Evolutionary conservation across 2,113 vertebrate species (phyloP).

Genomic region (Psammodynastes pulverulentus): DNA sequence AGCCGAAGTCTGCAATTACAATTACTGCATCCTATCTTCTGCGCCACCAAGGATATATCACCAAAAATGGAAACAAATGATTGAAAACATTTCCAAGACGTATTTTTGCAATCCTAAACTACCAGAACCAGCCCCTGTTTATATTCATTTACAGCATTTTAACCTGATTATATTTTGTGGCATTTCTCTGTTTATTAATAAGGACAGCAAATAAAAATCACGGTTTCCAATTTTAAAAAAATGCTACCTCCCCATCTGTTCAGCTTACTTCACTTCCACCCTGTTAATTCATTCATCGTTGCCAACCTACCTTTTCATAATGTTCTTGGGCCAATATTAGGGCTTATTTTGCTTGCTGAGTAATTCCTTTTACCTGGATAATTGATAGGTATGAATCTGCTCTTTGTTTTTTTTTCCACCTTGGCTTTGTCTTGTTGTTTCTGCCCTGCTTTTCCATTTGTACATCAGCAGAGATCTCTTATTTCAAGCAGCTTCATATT

Average conservation of each 20-base stretch:
- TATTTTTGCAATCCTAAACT: neutral
- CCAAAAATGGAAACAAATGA: neutral
- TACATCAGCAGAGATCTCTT: constrained; percentile 56
- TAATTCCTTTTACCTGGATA: constrained; percentile 49
- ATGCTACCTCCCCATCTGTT: constrained; percentile 40
- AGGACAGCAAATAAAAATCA: neutral
- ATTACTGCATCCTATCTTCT: too few relatives aligned
- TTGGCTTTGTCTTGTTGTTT: constrained; percentile 51
- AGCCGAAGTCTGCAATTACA: too few relatives aligned
- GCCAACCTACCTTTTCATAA: constrained; percentile 46
- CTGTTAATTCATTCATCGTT: constrained; percentile 38
- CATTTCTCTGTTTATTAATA: neutral
- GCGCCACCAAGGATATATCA: too few relatives aligned
- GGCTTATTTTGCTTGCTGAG: constrained; percentile 50
- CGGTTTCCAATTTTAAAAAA: constrained; percentile 20
- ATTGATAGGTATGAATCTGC: constrained; percentile 49
- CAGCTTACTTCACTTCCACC: constrained; percentile 33
- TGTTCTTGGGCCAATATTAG: constrained; percentile 33
- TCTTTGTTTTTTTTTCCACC: constrained; percentile 22
- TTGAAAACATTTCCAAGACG: neutral
- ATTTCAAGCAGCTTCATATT: constrained; percentile 56
- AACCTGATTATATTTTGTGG: neutral
- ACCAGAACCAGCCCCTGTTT: neutral
- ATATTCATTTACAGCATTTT: neutral
- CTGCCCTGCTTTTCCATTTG: constrained; percentile 53